Conservation (phyloP, 2,797 vertebrate species). For the Falco columbarius region DNA sequence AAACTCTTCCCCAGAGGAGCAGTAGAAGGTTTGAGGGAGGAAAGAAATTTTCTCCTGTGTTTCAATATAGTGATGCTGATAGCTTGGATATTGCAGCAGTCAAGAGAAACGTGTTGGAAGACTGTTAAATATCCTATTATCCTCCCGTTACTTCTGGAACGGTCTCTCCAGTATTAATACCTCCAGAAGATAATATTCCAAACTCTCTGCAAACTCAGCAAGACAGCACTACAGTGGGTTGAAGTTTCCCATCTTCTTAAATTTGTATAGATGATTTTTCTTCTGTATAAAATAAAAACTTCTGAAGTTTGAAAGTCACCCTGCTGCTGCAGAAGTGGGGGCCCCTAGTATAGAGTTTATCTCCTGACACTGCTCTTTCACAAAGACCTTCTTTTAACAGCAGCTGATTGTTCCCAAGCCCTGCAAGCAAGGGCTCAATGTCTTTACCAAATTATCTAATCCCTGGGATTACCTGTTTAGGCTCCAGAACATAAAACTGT, state of each 20-base stretch:
- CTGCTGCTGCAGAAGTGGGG: not conserved
- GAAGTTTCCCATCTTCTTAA: not conserved
- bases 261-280: not conserved
- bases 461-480: not conserved
- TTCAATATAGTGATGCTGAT: not conserved
- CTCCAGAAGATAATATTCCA: not conserved
- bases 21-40: not conserved
- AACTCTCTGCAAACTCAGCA: not conserved
- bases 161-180: not conserved
- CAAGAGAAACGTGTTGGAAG: not conserved
- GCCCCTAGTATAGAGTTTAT: accelerated
- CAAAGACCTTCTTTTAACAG: not conserved
- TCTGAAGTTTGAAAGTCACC: not conserved
- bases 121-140: not conserved
- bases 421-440: not conserved
- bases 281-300: not conserved
- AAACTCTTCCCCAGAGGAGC: not conserved
- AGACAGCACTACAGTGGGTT: not conserved
- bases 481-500: not conserved
- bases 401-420: not conserved
- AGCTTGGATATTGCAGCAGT: not conserved
- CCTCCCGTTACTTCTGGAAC: not conserved
- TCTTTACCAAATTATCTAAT: not conserved
- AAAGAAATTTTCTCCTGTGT: not conserved
- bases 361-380: not conserved